Evolutionary conservation across 2,113 vertebrate species (phyloP).

Genomic region (Periophthalmus modestus): DNA sequence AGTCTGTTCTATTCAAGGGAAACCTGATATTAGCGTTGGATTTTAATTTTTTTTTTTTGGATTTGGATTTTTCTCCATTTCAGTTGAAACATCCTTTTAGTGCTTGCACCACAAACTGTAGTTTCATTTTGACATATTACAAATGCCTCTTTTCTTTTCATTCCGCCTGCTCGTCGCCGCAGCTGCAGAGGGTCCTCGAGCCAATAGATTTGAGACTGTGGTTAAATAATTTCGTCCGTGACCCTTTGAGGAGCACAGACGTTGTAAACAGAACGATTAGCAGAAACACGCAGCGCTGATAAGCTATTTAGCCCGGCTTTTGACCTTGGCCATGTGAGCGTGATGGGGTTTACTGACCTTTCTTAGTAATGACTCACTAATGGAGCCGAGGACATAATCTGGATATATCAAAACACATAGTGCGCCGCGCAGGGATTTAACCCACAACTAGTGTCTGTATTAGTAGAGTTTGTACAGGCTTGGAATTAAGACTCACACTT

Average conservation of each 20-base stretch:
- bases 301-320: slow-evolving; percentile 24
- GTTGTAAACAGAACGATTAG: slow-evolving; percentile 43
- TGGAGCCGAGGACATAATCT: neutral
- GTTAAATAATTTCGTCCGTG: slow-evolving; percentile 19
- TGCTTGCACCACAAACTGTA: neutral
- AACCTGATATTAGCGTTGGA: no score
- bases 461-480: neutral
- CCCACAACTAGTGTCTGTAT: no score
- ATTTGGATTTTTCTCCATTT: no score
- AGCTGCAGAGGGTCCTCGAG: slow-evolving; percentile 1
- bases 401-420: neutral
- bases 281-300: slow-evolving; percentile 41
- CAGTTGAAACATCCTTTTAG: no score
- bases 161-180: neutral
- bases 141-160: neutral
- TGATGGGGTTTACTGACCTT: slow-evolving; percentile 20
- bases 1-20: no score
- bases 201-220: slow-evolving; percentile 4
- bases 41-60: no score
- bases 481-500: no score
- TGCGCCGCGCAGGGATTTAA: neutral
- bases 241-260: slow-evolving; percentile 37
- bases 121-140: no score
- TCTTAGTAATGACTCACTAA: neutral
- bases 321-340: slow-evolving; percentile 32